phyloP scores from a whole-genome alignment of 2,113 vertebrate species.

The Coracopsis vasa region DNA sequence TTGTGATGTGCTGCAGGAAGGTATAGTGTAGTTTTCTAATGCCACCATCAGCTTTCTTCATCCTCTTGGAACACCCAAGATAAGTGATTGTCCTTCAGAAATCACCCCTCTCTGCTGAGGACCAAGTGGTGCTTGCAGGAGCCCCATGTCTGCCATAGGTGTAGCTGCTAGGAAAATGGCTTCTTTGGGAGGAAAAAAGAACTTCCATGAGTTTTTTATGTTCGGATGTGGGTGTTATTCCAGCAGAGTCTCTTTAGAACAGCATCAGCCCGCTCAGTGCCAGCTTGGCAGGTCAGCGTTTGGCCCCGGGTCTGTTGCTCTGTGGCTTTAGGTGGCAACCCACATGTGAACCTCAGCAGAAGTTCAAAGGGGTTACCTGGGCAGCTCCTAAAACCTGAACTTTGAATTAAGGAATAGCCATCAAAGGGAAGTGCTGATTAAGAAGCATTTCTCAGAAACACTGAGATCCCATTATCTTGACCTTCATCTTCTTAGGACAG shows the following conservation, averaged over 20 bases:
- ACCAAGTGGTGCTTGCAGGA: neutral
- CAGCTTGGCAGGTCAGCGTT: neutral
- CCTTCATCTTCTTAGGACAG: conserved; percentile 61
- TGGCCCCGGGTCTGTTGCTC: conserved; percentile 28
- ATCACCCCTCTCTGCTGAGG: neutral
- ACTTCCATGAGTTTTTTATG: neutral
- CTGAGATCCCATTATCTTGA: conserved; percentile 56
- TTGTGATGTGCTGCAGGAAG: neutral
- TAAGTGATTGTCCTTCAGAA: rapidly evolving
- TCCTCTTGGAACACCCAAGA: neutral
- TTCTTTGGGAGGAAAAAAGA: neutral
- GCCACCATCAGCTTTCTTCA: neutral
- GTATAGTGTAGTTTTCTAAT: neutral
- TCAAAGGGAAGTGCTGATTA: conserved; percentile 40
- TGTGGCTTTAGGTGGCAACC: conserved; percentile 18
- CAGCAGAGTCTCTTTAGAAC: neutral
- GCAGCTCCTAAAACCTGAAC: neutral
- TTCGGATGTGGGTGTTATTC: neutral
- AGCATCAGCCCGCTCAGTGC: neutral
- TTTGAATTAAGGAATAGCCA: conserved; percentile 36
- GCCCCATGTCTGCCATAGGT: neutral
- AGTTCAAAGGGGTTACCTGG: conserved; percentile 58
- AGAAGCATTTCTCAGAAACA: conserved; percentile 44
- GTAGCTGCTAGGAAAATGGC: neutral
- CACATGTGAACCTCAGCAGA: conserved; percentile 49